Percentiles rank a stretch among this genome's conserved stretches.
These are phyloP conservation scores for Passer domesticus DNA, from an alignment of 2,113 vertebrate genomes.

Conservation along the genomic window DNA sequence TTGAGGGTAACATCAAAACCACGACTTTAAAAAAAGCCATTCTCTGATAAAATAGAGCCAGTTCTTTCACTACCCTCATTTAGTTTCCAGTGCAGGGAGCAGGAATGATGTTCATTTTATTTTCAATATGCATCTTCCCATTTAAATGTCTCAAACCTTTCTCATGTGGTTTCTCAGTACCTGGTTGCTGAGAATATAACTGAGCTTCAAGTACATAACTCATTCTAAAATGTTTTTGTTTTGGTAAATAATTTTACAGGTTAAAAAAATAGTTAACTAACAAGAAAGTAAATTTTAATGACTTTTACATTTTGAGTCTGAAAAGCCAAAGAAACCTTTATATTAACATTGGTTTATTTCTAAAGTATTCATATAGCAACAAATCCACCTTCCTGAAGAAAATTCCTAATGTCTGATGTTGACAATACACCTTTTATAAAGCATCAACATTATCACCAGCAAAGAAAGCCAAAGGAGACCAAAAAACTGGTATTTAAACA, in stretches of 20 bases:
- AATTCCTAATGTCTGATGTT: neutral
- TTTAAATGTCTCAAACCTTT: neutral
- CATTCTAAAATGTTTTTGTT: neutral
- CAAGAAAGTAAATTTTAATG: neutral
- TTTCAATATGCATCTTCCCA: neutral
- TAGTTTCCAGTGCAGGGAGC: neutral
- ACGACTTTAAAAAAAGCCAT: neutral
- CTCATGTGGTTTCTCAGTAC: neutral
- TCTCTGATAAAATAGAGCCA: neutral
- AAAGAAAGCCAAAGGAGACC: neutral
- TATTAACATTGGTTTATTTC: neutral
- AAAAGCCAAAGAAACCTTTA: neutral
- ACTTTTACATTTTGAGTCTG: neutral
- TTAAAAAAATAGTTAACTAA: fast-evolving
- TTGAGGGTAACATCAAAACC: neutral
- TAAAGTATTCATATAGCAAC: neutral
- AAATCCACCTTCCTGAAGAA: neutral
- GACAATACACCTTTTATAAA: neutral
- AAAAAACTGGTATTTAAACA: neutral
- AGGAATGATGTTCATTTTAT: neutral
- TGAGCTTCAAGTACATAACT: neutral
- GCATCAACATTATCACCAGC: neutral
- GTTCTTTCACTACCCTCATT: neutral
- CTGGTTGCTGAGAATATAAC: neutral
- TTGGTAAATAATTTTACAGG: neutral